Conservation (phyloP, 1,140 invertebrate species). For the Drosophila navojoa region DNA sequence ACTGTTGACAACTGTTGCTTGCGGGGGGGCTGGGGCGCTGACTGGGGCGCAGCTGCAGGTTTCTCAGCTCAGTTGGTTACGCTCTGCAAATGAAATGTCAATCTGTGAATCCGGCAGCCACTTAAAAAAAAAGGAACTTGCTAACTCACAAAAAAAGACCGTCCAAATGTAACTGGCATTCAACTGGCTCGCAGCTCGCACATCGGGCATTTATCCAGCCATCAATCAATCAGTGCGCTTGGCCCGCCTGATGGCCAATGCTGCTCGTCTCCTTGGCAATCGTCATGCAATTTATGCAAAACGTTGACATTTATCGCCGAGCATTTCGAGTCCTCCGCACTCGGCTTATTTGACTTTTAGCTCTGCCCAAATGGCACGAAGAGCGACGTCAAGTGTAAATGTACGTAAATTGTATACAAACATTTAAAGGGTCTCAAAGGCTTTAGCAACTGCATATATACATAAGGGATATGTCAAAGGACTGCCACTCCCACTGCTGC, state of each 20-base stretch:
- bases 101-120: slow-evolving; percentile 37
- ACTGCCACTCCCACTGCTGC: neutral
- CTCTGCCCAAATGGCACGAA: slow-evolving; percentile 32
- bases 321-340: slow-evolving; percentile 40
- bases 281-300: slow-evolving; percentile 78
- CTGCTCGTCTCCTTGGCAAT: slow-evolving; percentile 44
- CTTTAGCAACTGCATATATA: slow-evolving; percentile 48
- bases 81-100: slow-evolving; percentile 54
- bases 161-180: slow-evolving; percentile 18
- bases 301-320: slow-evolving; percentile 74
- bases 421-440: slow-evolving; percentile 68
- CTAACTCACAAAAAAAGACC: slow-evolving; percentile 22
- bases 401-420: slow-evolving; percentile 66
- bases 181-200: slow-evolving; percentile 4
- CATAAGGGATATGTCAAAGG: slow-evolving; percentile 33
- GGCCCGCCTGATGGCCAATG: slow-evolving; percentile 38
- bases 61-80: neutral
- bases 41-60: slow-evolving; percentile 12
- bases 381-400: slow-evolving; percentile 35
- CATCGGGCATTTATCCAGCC: slow-evolving; percentile 35
- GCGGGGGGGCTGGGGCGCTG: too few relatives aligned
- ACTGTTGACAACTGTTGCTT: slow-evolving; percentile 42
- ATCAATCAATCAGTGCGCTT: slow-evolving; percentile 56
- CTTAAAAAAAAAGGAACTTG: slow-evolving; percentile 27
- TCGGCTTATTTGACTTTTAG: slow-evolving; percentile 42